Evolutionary conservation across 2,113 vertebrate species (phyloP), one percentile per base, ranked within the genome.

Genomic region (Cariama cristata): DNA sequence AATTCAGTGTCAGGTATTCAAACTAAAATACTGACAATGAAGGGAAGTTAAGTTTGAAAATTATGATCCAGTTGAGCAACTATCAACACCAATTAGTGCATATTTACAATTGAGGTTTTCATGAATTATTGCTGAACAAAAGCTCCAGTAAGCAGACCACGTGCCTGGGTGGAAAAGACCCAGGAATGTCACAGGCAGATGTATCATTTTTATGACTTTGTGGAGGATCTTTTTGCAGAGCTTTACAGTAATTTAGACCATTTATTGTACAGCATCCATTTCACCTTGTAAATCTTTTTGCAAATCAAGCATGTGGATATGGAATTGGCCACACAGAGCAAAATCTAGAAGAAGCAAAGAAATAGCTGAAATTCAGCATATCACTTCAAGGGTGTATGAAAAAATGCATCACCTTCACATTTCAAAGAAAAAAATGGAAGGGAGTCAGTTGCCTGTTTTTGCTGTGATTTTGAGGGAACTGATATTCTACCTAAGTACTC

Each of bases 131-230:
- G 86, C 83, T 23, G 56, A 79, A 19, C n/a, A 38, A 75, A 94
- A 93, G 1, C 88, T 72, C 62, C 9, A 11, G 15, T 58, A 42
- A 75, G 42, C 11, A 3, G 28, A 28, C 17, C 21, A 0, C 33
- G 75, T 47, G 52, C 63, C 69, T 26, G 44, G 19, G 8, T 89
- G 88, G 75, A 92, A 96, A 96, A 93, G 53, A 11, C 33, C 55
- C 47, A 74, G 81, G 75, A 90, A 94, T 86, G 67, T 93, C 90
- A 27, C 7, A 24, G 90, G 76, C 24, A 76, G 90, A 94, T 94
- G 76, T 38, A 93, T 92, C 90, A 93, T 90, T 97, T 97, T 96
- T 96, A 97, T 88, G 87, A 7, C 63, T 90, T 96, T 90, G 58
- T n/a, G 33, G 64, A 47, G 77, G 84, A 95, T 49, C 35, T 73